Conservation (phyloP, 2,888 invertebrate species). For the Fissipunctia ypsillon region DNA sequence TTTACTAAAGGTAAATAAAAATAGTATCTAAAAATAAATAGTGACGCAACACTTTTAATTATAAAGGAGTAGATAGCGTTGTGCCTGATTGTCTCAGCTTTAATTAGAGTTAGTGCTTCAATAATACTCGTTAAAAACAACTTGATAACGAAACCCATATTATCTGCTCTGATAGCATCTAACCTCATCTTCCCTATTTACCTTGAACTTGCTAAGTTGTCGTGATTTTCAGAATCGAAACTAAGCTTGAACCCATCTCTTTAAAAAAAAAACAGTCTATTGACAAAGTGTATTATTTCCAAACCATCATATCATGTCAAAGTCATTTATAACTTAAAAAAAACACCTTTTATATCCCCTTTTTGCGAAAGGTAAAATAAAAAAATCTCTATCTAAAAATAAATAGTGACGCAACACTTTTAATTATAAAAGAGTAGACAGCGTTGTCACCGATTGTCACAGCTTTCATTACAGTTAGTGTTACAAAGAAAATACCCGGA, state of each 20-base stretch:
- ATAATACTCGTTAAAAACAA: constrained; percentile 65
- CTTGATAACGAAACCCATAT: too few relatives aligned
- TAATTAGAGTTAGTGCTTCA: constrained; percentile 69
- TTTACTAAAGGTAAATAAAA: constrained; percentile 17
- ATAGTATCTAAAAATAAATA: constrained; percentile 39
- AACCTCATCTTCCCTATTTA: too few relatives aligned
- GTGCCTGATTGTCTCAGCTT: constrained; percentile 62
- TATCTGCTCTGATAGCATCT: too few relatives aligned
- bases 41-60: constrained; percentile 65
- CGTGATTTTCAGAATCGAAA: too few relatives aligned
- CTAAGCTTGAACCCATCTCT: too few relatives aligned
- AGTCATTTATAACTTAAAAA: too few relatives aligned
- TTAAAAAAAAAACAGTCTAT: too few relatives aligned
- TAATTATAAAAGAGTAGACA: constrained; percentile 66
- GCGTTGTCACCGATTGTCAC: constrained; percentile 59
- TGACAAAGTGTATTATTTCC: too few relatives aligned
- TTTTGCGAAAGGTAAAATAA: too few relatives aligned
- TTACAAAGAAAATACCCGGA: constrained; percentile 67
- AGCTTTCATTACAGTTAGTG: constrained; percentile 68
- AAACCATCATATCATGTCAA: too few relatives aligned
- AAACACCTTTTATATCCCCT: too few relatives aligned
- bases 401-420: constrained; percentile 55
- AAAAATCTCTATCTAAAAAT: constrained; percentile 30
- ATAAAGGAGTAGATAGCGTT: constrained; percentile 59
- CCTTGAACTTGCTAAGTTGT: too few relatives aligned